phyloP scores from a whole-genome alignment of 2,888 invertebrate species.

The Adelphocoris suturalis region DNA sequence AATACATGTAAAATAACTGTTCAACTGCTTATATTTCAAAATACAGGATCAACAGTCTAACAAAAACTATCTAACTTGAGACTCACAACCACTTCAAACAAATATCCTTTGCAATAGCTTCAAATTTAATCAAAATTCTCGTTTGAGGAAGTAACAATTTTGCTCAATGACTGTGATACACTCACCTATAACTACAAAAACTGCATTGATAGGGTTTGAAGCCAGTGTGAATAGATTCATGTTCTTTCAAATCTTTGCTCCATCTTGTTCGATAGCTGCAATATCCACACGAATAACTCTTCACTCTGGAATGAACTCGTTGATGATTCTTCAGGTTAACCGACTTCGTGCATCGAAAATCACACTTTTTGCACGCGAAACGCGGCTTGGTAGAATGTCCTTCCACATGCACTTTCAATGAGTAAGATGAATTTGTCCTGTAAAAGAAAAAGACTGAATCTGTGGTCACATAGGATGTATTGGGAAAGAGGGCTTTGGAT shows the following conservation, averaged over 20 bases:
- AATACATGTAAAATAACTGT: no score
- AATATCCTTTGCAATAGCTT: no score
- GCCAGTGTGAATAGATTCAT: constrained; percentile 10
- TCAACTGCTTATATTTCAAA: no score
- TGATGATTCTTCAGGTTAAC: not conserved
- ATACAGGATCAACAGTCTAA: no score
- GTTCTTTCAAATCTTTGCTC: constrained; percentile 6
- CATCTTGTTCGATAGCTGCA: not conserved
- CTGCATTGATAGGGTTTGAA: constrained; percentile 38
- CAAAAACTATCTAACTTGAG: no score
- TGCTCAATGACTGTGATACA: not conserved
- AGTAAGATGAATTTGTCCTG: constrained; percentile 1
- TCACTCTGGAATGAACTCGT: not conserved
- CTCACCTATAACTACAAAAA: constrained; percentile 46
- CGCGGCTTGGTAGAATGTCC: not conserved
- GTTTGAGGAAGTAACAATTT: not conserved
- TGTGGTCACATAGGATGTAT: no score
- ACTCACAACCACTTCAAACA: no score
- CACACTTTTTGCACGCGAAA: not conserved
- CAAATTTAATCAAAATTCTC: no score
- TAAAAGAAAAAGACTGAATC: not conserved
- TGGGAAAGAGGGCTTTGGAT: no score
- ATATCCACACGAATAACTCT: not conserved
- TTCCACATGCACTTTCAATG: constrained; percentile 30
- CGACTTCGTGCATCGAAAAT: not conserved